phyloP scores from a whole-genome alignment of 2,113 vertebrate genomes.

The Cyrtonyx montezumae region DNA sequence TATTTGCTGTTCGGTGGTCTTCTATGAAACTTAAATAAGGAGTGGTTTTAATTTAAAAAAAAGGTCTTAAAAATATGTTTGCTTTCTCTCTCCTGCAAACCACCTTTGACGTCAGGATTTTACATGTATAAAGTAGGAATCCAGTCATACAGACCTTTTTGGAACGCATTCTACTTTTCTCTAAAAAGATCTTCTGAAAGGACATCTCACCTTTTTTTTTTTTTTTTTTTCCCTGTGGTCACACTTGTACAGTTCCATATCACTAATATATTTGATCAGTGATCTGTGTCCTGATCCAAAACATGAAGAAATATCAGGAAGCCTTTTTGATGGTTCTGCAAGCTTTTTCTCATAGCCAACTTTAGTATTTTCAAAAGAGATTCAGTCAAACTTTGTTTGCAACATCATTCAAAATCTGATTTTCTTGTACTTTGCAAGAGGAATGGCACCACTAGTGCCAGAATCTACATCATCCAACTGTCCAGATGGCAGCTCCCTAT shows the following conservation, averaged over 20 bases:
- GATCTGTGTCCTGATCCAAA: neutral
- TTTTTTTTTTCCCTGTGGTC: neutral
- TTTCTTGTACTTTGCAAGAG: neutral
- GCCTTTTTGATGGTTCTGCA: neutral
- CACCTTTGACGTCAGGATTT: neutral
- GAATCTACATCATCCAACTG: neutral
- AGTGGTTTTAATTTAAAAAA: neutral
- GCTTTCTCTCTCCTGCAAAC: neutral
- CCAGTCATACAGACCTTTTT: neutral
- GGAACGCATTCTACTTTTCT: neutral
- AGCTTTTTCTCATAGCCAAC: neutral
- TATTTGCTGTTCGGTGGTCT: constrained; percentile 6
- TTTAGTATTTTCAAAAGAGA: neutral
- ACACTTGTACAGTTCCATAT: neutral
- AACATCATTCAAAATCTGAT: neutral
- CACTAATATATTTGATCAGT: neutral
- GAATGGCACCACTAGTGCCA: neutral
- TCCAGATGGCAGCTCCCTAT: neutral
- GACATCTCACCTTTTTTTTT: neutral
- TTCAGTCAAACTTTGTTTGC: neutral
- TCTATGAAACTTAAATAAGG: neutral
- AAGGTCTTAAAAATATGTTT: neutral
- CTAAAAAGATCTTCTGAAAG: neutral
- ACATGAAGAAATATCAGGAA: neutral
- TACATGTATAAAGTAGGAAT: neutral